Percentiles rank a stretch among this genome's conserved stretches.
Evolutionary conservation across 2,113 vertebrate species (phyloP).

Genomic region (Struthio camelus): DNA sequence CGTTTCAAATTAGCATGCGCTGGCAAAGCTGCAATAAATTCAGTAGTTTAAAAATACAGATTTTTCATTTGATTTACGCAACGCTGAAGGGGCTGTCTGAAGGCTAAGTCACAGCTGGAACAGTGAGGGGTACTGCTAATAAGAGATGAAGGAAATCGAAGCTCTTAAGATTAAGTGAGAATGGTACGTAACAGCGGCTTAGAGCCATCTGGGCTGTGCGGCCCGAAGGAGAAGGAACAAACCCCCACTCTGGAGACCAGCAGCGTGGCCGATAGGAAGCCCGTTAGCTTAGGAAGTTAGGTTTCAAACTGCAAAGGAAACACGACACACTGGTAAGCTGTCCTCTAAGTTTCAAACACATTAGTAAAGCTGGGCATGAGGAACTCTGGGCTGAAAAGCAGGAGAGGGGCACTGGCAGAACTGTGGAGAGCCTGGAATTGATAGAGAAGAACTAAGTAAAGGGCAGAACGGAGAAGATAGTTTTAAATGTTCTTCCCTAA

Average conservation of each 20-base stretch:
- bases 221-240: background rate
- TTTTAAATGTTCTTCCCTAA: background rate
- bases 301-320: background rate
- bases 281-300: background rate
- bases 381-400: background rate
- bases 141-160: background rate
- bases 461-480: background rate
- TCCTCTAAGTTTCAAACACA: background rate
- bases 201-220: background rate
- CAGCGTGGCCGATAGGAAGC: background rate
- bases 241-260: background rate
- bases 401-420: background rate
- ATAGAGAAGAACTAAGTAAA: background rate
- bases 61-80: background rate
- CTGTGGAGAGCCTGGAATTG: background rate
- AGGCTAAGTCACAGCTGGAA: background rate
- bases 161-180: background rate
- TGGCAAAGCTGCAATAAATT: background rate
- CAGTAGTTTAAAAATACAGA: background rate
- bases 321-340: background rate
- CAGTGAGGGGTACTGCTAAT: fast-evolving
- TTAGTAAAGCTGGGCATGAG: background rate
- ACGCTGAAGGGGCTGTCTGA: fast-evolving
- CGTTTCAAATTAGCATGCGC: background rate
- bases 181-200: background rate